These are phyloP conservation scores for Luffia ferchaultella DNA, from an alignment of 2,888 invertebrate species.

Conservation along the genomic window DNA sequence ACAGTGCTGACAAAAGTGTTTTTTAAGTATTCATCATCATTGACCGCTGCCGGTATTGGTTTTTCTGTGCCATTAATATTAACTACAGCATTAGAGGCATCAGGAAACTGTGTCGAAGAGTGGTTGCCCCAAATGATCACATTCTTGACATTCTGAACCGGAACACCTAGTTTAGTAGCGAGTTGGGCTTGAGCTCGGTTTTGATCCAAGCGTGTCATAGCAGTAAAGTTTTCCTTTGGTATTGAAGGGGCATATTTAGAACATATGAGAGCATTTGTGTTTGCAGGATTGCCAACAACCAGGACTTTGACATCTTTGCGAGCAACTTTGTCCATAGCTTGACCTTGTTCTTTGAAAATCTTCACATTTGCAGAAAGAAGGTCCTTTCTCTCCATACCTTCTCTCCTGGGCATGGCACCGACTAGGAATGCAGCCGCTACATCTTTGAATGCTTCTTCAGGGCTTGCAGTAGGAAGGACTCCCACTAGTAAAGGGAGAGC, in stretches of 20 bases:
- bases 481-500: constrained; percentile 88
- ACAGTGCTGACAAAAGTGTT: constrained; percentile 88
- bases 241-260: constrained; percentile 96
- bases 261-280: constrained; percentile 97
- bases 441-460: constrained; percentile 92
- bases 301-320: constrained; percentile 93
- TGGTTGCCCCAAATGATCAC: constrained; percentile 99
- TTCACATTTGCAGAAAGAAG: constrained; percentile 96
- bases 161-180: constrained; percentile 73
- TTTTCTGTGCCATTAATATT: constrained; percentile 60
- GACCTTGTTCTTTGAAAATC: constrained; percentile 97
- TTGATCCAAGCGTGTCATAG: constrained; percentile 98
- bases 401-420: constrained; percentile 96
- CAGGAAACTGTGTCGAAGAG: constrained; percentile 98
- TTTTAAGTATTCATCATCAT: constrained; percentile 84
- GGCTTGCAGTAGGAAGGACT: constrained; percentile 88
- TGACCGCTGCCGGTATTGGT: constrained; percentile 74
- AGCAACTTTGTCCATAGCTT: constrained; percentile 89
- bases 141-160: constrained; percentile 82
- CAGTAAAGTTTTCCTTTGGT: constrained; percentile 94
- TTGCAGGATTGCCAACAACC: constrained; percentile 99
- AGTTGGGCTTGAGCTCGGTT: constrained; percentile 94
- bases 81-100: constrained; percentile 79
- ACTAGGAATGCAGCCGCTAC: constrained; percentile 96
- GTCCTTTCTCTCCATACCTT: constrained; percentile 99